phyloP scores from a whole-genome alignment of 1,140 invertebrate species.

The Drusus annulatus region DNA sequence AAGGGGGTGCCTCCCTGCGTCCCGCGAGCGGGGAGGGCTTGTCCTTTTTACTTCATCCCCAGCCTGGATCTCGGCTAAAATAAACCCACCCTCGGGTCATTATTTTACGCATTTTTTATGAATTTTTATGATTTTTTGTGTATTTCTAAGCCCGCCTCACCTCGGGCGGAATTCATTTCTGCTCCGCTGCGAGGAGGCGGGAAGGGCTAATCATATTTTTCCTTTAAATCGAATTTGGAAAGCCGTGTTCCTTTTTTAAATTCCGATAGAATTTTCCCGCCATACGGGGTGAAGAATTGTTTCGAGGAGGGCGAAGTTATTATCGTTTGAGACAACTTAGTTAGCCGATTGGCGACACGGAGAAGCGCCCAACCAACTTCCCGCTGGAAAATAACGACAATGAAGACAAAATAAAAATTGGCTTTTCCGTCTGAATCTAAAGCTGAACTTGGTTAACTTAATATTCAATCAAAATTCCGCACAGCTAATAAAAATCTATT shows the following conservation, averaged over 20 bases:
- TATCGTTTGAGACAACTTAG: slow-evolving; percentile 1
- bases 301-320: not conserved
- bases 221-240: slow-evolving; percentile 54
- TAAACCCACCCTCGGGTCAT: slow-evolving; percentile 55
- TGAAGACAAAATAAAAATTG: too few relatives aligned
- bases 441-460: too few relatives aligned
- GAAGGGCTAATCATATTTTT: slow-evolving; percentile 58
- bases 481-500: too few relatives aligned
- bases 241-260: slow-evolving; percentile 32
- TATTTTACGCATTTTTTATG: slow-evolving; percentile 54
- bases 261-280: slow-evolving; percentile 20
- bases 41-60: not conserved
- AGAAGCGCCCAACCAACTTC: not conserved
- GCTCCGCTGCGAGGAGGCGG: slow-evolving; percentile 13
- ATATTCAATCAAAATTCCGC: too few relatives aligned
- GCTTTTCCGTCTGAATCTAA: too few relatives aligned
- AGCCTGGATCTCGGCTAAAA: slow-evolving; percentile 18
- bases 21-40: too few relatives aligned
- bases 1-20: too few relatives aligned
- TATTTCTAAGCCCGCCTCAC: slow-evolving; percentile 16
- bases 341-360: not conserved
- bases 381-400: too few relatives aligned
- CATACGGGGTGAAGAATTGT: slow-evolving; percentile 22
- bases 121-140: slow-evolving; percentile 49
- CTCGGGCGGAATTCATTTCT: slow-evolving; percentile 13